phyloP scores from a whole-genome alignment of 2,888 invertebrate species.

The Malthinus seriepunctatus region DNA sequence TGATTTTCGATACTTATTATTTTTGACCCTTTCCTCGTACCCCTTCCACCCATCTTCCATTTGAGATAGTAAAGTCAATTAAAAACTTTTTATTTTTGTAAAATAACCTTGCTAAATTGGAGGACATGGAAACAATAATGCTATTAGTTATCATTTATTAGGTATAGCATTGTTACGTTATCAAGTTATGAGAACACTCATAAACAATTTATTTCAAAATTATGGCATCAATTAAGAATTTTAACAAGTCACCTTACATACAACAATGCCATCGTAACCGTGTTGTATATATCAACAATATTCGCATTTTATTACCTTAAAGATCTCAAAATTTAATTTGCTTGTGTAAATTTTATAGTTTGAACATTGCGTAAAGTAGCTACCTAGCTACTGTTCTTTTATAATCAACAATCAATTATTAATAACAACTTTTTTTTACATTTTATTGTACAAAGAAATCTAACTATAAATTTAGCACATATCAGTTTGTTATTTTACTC shows the following conservation, averaged over 20 bases:
- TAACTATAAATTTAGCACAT: conserved; percentile 17
- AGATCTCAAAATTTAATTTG: conserved; percentile 11
- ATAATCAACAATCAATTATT: conserved; percentile 26
- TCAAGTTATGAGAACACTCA: conserved; percentile 6
- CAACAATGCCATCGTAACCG: conserved; percentile 9
- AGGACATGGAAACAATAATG: too few relatives aligned
- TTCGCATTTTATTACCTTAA: conserved; percentile 6
- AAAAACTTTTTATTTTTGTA: too few relatives aligned
- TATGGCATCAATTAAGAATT: conserved; percentile 22
- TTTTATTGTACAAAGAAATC: conserved; percentile 19
- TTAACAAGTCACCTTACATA: conserved; percentile 14
- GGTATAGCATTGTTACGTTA: conserved; percentile 9
- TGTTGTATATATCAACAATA: conserved; percentile 19
- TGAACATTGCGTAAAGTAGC: too few relatives aligned
- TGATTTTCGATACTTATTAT: too few relatives aligned
- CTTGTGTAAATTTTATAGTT: not conserved
- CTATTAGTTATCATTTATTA: conserved; percentile 2
- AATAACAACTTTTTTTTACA: conserved; percentile 27
- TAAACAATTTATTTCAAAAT: conserved; percentile 8
- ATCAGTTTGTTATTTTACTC: not conserved
- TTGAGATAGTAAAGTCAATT: too few relatives aligned
- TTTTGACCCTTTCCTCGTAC: too few relatives aligned
- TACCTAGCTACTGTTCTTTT: not conserved
- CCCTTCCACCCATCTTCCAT: too few relatives aligned
- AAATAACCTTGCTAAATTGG: too few relatives aligned